Conservation (phyloP, 2,113 vertebrate species). For the Mustelus asterias region DNA sequence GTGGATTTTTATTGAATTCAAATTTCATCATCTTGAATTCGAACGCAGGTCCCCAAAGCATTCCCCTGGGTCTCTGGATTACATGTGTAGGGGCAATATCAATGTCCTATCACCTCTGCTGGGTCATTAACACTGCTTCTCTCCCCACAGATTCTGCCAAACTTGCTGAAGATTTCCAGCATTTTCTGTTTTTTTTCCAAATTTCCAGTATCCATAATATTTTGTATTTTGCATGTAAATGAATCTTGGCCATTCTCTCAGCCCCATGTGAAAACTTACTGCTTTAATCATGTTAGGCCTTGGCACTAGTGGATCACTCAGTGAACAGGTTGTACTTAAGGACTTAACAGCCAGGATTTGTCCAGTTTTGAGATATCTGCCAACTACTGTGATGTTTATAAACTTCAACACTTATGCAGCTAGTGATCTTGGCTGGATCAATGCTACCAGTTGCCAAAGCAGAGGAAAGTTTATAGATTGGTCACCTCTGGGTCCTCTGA, state of each 20-base stretch:
- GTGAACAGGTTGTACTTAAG: neutral
- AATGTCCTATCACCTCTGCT: too few relatives aligned
- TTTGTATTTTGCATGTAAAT: neutral
- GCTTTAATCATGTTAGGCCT: neutral
- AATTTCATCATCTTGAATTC: too few relatives aligned
- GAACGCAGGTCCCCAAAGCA: too few relatives aligned
- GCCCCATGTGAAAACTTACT: neutral
- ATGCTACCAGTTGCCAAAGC: neutral
- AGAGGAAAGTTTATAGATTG: neutral
- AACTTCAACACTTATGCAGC: neutral
- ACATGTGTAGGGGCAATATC: neutral
- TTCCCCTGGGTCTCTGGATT: too few relatives aligned
- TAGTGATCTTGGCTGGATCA: neutral
- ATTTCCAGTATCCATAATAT: neutral
- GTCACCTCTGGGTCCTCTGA: neutral
- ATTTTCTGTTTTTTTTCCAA: neutral
- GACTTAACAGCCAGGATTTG: neutral
- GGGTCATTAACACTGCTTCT: neutral
- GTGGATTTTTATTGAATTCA: too few relatives aligned
- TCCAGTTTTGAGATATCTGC: neutral
- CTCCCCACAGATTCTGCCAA: neutral
- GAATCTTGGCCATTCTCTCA: neutral
- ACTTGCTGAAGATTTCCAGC: neutral
- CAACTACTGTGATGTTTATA: neutral
- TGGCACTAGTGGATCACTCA: neutral